Base-by-base conservation (phyloP, 2,797 vertebrate species). In the Ptychobarbus kaznakovi region DNA sequence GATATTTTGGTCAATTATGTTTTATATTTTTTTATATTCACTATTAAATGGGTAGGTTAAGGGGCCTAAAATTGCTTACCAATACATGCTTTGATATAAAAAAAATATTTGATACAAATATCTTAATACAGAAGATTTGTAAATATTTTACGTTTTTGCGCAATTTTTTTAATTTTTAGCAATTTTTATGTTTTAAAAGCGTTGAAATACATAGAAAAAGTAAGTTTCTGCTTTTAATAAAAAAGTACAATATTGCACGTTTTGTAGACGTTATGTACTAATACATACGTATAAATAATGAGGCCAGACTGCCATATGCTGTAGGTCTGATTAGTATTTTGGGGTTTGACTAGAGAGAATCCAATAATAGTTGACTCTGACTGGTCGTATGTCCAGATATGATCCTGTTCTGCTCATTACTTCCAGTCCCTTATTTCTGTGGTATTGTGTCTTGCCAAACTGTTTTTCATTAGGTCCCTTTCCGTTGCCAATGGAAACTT, bases 381-480 rank as follows among this genome's bases (percentile, higher is more conserved):
- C 38, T 68, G 16, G 3, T 65, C 7, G 4, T 40, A 15, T 40
- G 82, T 66, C 72, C 22, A 56, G 35, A 9, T 49, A 40, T 51
- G 44, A 66, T 83, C 61, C 32, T 76, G 20, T 25, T 32, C 46
- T 40, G 61, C 72, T 84, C 46, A 84, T 84, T 84, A 84, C 35
- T n/a, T 53, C 46, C 16, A 32, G n/a, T 76, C 35, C 4, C 44
- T 66, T 15, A 53, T 76, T 69, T 73, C 15, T 83, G 22, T 28
- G 58, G 42, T 12, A 9, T 66, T 18, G 18, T 65, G 20, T 76
- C 32, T 66, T 49, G 22, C 80, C 58, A 28, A n/a, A 28, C 72
- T 35, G 13, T 80, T 76, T 82, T 42, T 80, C 61, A 80, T 79
- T 80, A 69, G 80, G 58, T 82, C 61, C 63, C 61, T 42, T 86